phyloP scores from a whole-genome alignment of 2,797 vertebrate species.

The Loriculus beryllinus region DNA sequence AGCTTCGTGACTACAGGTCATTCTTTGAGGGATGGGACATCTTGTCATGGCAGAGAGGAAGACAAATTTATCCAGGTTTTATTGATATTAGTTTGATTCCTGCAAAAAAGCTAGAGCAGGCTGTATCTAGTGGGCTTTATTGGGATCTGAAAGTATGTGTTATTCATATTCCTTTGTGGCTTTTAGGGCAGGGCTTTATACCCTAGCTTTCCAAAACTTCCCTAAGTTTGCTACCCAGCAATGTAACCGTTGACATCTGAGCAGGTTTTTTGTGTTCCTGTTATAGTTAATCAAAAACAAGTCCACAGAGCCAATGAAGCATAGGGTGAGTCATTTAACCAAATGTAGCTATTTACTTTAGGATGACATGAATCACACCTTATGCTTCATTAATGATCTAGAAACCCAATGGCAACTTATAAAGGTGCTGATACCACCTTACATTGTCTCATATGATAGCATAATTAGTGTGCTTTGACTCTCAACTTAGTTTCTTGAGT shows the following conservation, averaged over 20 bases:
- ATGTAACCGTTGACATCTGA: neutral
- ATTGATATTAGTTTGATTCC: neutral
- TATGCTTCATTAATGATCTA: neutral
- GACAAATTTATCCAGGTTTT: neutral
- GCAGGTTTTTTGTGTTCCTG: neutral
- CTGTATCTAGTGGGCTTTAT: neutral
- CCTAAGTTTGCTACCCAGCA: neutral
- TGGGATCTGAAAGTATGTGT: neutral
- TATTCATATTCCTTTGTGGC: neutral
- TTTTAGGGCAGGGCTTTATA: neutral
- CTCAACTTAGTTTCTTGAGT: neutral
- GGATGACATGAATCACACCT: neutral
- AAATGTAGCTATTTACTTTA: neutral
- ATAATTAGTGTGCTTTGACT: constrained; percentile 4
- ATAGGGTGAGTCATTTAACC: constrained; percentile 9
- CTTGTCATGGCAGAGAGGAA: neutral
- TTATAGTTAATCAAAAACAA: neutral
- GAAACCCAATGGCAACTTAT: neutral
- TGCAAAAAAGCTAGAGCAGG: neutral
- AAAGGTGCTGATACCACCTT: neutral
- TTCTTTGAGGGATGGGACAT: neutral
- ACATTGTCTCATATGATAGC: neutral
- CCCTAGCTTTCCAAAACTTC: neutral
- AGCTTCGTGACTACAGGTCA: neutral
- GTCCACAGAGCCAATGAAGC: neutral